Evolutionary conservation across 2,113 vertebrate genomes (phyloP), one percentile per base, ranked within the genome.

Genomic region (Myotis lucifugus): DNA sequence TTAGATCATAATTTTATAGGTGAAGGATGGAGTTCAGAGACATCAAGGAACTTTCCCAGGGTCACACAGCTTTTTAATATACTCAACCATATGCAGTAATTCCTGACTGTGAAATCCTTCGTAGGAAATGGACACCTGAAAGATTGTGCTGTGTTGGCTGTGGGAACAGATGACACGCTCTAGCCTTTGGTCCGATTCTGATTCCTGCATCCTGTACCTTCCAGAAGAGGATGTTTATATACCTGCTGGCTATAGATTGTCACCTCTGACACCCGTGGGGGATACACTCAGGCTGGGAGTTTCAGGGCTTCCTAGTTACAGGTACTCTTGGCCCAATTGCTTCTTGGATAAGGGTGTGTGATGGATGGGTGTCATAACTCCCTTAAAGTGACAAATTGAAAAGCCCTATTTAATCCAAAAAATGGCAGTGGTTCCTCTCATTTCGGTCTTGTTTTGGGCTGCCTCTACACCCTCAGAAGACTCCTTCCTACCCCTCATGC

Each of bases 351-450:
- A 81, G 97, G 96, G 88, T 97, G 66, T 97, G 93, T 92, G 96
- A 98, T 87, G 61, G 97, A 98, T 98, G 11, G 5, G 98, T 98
- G 98, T 76, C 73, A 98, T 96, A 98, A 96, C 76, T 97, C 88
- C 95, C 98, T 98, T 97, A 97, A 98, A 98, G 95, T 95, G 96
- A 89, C 93, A 98, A 98, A 98, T 97, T 97, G 98, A 98, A 98
- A 98, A 98, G 42, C n/a, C 52, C 94, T 61, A 88, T 87, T 97
- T 97, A 97, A 98, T 98, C 91, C 97, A 98, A 48, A 94, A 98
- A 97, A 94, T 78, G 95, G 95, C 91, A 96, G 95, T 95, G 97
- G 95, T 97, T 98, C 97, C 97, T 98, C 97, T 98, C 96, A 2
- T 98, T 98, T 98, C 97, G 98, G 86, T 98, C 98, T 98, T 97